Evolutionary conservation across 2,888 invertebrate genomes (phyloP), one percentile per base, ranked within the genome.

Genomic region (Agrochola litura): DNA sequence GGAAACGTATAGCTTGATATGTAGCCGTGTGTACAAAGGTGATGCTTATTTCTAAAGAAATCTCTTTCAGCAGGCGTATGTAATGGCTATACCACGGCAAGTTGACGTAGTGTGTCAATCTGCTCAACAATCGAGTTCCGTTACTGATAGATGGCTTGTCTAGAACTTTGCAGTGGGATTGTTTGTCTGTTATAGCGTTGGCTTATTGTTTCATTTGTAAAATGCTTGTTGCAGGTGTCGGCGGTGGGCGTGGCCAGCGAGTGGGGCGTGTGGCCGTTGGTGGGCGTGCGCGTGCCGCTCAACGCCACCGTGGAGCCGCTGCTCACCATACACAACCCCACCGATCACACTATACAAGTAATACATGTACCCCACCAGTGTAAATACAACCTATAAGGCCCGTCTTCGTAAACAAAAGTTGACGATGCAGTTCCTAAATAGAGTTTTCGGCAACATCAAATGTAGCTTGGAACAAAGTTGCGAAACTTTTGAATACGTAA

Each of bases 241-340:
- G 99, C 98, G 86, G 97, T 98, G 92, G 99, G 99, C 92, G 97
- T 98, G 88, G 98, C 98, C 88, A 99, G 99, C 96, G 99, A 98
- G 74, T 99, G 99, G 97, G 97, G 99, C 89, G 96, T 99, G 91
- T 97, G 98, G 94, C 99, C 99, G 75, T 97, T 99, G 92, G 97
- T 99, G 82, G 99, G 99, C 82, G 98, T 99, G 85, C 98, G 98
- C 93, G 98, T 99, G 92, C 99, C 99, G 82, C 97, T 98, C 91
- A 99, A 99, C 97, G 98, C 99, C 88, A 98, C 98, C 84, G 98
- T 99, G 92, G 98, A 98, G 91, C 98, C 99, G 80, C 97, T 98
- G 92, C 98, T 99, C 92, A 98, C 98, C 90, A 97, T 99, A 97
- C 98, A 99, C 97, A 99, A 99, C 97, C 99, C 99, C 86, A 98